Base-by-base conservation (phyloP, 1,140 invertebrate species). In the Acromyrmex charruanus region DNA sequence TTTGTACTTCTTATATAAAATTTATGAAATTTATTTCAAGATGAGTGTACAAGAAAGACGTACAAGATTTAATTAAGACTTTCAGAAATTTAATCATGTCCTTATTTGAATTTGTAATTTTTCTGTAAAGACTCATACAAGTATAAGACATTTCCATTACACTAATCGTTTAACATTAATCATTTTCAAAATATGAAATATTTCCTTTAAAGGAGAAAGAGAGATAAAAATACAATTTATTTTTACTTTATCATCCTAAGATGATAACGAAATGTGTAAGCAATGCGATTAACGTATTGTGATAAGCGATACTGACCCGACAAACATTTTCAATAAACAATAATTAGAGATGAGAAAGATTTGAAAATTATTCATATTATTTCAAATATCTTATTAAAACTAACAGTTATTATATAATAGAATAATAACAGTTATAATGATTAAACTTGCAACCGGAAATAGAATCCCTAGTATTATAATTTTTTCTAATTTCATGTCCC, bases 271-370 rank as follows among this genome's bases (percentile, higher is more conserved):
- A 31, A 44, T 39, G 66, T 49, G 9, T 69, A 25, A 80, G 63
- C 31, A 80, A 31, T 55, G 49, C 31, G 49, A 80, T 80, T 80
- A 39, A 80, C 21, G 0, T 10, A 18, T 18, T 35, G 39, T 44
- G 77, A 80, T 69, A 80, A 80, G 63, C 5, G 31, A 80, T 55
- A 53, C n/a, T 55, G n/a, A 39, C 18, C 28, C 28, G 9, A 80
- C 18, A 55, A 69, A 80, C 14, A 66, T 66, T 25, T 68, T 3
- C n/a, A 80, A 69, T 63, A 63, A 44, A 61, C 21, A 44, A 28
- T 69, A 80, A 53, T 68, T 3, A 21, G 2, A 69, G 14, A 31
- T 16, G 25, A 65, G 39, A 6, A 51, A 14, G 14, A 80, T 49
- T 49, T 69, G 7, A 3, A 68, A 44, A 49, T 18, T 7, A 31